Conservation (phyloP, 1,140 invertebrate genomes). For the Bombus terrestris region DNA sequence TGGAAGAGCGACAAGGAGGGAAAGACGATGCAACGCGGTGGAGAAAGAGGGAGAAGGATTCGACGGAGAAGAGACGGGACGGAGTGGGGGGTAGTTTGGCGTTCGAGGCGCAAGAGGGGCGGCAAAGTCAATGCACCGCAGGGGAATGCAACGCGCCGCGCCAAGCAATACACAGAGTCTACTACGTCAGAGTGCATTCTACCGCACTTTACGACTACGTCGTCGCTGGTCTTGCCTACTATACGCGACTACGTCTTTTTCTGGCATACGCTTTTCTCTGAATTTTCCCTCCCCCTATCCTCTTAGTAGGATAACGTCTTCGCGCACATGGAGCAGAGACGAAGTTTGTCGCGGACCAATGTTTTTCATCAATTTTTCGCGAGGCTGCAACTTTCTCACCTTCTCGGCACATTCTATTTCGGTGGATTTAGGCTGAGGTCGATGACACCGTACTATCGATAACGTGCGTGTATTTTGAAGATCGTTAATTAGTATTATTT, state of each 20-base stretch:
- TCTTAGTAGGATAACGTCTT: not conserved
- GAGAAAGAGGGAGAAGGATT: not conserved
- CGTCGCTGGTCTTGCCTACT: conserved; percentile 23
- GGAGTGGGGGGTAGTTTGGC: conserved; percentile 38
- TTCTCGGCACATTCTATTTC: not conserved
- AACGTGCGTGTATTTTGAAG: no score
- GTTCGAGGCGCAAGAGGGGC: conserved; percentile 63
- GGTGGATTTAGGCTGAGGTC: not conserved
- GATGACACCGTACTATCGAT: no score
- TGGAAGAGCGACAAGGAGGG: not conserved
- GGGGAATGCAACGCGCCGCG: conserved; percentile 78
- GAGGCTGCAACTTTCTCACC: no score
- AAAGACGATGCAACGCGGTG: not conserved
- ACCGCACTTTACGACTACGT: conserved; percentile 69
- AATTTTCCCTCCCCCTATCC: not conserved
- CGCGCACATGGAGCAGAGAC: not conserved
- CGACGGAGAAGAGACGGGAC: not conserved
- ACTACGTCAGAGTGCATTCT: conserved; percentile 78
- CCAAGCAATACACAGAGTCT: conserved; percentile 70
- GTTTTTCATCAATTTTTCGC: not conserved
- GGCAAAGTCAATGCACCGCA: conserved; percentile 79
- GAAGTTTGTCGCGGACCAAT: not conserved
- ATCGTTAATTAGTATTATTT: no score
- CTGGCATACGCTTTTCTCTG: conserved; percentile 8
- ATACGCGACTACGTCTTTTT: not conserved